Evolutionary conservation across 2,113 vertebrate species (phyloP).

Genomic region (Ranitomeya variabilis): DNA sequence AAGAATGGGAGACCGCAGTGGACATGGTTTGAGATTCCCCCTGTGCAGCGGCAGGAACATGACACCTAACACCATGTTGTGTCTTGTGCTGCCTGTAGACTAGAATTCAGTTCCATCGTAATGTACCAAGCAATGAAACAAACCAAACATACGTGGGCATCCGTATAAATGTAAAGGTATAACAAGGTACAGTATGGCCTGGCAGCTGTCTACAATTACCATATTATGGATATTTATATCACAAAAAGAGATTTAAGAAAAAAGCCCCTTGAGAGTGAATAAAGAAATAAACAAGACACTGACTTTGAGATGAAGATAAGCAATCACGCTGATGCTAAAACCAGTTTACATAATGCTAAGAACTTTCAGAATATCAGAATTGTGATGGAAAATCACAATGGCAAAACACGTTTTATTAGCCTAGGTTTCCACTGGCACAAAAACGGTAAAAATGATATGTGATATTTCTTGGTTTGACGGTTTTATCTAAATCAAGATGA

Average conservation of each 20-base stretch:
- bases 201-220: not conserved
- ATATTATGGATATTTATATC: not conserved
- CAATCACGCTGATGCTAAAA: not conserved
- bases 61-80: no score
- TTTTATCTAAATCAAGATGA: conserved; percentile 33
- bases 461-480: not conserved
- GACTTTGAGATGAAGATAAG: not conserved
- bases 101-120: no score
- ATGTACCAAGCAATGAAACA: no score
- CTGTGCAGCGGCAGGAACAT: no score
- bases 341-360: not conserved
- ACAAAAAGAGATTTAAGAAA: not conserved
- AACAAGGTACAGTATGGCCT: not conserved
- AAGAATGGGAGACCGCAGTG: no score
- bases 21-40: no score
- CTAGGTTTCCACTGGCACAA: not conserved
- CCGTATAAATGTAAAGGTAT: not conserved
- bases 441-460: not conserved
- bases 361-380: not conserved
- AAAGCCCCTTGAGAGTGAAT: not conserved
- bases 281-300: not conserved
- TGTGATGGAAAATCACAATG: not conserved
- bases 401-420: conserved; percentile 4
- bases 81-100: no score
- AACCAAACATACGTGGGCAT: not conserved